These are phyloP conservation scores for Ichneumon xanthorius DNA, from an alignment of 2,888 invertebrate species.

Conservation along the genomic window DNA sequence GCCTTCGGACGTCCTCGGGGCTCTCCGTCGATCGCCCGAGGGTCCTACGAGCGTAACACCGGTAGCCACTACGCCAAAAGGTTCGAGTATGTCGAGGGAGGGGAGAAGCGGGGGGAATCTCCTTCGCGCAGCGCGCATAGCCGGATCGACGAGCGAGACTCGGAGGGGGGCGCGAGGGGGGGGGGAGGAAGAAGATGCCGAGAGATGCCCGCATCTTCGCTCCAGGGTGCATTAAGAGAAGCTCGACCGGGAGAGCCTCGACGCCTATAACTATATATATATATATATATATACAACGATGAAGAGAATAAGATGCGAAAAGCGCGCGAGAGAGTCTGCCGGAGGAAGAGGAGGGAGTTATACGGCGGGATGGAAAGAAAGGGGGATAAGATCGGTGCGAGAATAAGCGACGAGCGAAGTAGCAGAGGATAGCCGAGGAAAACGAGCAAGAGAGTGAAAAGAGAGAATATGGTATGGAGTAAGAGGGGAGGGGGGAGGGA, in stretches of 20 bases:
- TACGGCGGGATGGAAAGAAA: slow-evolving; percentile 51
- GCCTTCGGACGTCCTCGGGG: slow-evolving; percentile 78
- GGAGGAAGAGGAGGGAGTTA: slow-evolving; percentile 50
- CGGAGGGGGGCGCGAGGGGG: background rate
- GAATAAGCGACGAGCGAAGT: slow-evolving; percentile 59
- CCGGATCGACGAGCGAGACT: slow-evolving; percentile 1
- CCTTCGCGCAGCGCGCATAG: slow-evolving; percentile 10
- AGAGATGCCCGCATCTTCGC: slow-evolving; percentile 56
- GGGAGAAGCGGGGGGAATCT: slow-evolving; percentile 52
- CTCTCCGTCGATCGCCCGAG: slow-evolving; percentile 77
- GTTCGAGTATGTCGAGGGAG: slow-evolving; percentile 64
- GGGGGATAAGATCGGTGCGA: slow-evolving; percentile 64
- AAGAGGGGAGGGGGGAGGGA: slow-evolving; percentile 1
- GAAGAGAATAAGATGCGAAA: slow-evolving; percentile 47
- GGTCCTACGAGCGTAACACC: slow-evolving; percentile 84
- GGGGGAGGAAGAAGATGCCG: slow-evolving; percentile 51
- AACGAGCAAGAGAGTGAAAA: slow-evolving; percentile 42
- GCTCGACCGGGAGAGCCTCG: slow-evolving; percentile 37
- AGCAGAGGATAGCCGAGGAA: slow-evolving; percentile 63
- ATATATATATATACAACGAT: background rate
- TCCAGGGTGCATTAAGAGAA: slow-evolving; percentile 63
- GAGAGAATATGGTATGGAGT: slow-evolving; percentile 13
- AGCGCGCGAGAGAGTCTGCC: slow-evolving; percentile 42
- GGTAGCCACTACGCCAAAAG: slow-evolving; percentile 83
- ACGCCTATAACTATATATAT: background rate